Conservation (phyloP, 64 coral and sea anemone species). For the Porites lutea region DNA sequence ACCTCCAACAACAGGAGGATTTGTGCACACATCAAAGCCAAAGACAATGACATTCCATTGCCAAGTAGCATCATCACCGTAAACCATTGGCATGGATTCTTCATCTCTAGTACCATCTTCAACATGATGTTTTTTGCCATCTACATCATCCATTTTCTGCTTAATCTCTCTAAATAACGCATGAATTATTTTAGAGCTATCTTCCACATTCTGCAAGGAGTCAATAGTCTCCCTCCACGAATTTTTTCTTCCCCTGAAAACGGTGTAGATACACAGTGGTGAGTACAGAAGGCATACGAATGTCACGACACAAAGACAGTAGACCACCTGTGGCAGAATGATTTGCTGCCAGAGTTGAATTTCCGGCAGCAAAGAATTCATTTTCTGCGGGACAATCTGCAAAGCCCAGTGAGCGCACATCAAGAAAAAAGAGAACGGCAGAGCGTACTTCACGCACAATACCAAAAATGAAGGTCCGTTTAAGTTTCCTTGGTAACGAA, state of each 20-base stretch:
- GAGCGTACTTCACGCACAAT: constrained; percentile 49
- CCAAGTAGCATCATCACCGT: constrained; percentile 82
- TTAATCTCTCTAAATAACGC: constrained; percentile 72
- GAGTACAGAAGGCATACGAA: constrained; percentile 71
- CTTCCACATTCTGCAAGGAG: constrained; percentile 8
- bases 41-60: constrained; percentile 70
- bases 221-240: constrained; percentile 47
- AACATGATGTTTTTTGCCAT: background rate
- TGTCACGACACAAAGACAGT: constrained; percentile 71
- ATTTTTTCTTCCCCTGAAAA: constrained; percentile 47
- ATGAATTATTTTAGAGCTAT: constrained; percentile 63
- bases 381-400: constrained; percentile 77
- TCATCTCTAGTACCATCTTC: background rate
- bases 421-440: constrained; percentile 45
- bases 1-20: constrained; percentile 76
- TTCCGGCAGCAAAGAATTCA: constrained; percentile 53
- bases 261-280: constrained; percentile 78
- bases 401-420: constrained; percentile 81
- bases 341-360: constrained; percentile 86
- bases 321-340: constrained; percentile 79
- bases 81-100: constrained; percentile 73
- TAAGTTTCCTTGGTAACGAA: constrained; percentile 86
- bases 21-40: constrained; percentile 72
- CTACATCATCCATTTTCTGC: constrained; percentile 48
- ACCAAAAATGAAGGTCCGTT: constrained; percentile 78